Conservation (phyloP, 2,888 invertebrate species). For the Orgyia antiqua region DNA sequence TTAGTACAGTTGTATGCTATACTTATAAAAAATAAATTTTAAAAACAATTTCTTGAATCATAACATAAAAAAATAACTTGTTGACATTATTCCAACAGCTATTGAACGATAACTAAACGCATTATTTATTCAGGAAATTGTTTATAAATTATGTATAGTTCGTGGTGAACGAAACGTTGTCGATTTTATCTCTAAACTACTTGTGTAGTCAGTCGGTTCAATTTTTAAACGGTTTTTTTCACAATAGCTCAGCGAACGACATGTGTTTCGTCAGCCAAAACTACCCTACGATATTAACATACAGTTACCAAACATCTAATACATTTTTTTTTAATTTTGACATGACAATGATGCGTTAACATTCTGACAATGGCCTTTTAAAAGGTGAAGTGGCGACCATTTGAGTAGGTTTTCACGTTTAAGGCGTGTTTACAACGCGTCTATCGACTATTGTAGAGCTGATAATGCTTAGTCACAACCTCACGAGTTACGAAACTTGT, state of each 20-base stretch:
- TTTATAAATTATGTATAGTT: conserved; percentile 25
- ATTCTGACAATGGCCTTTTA: conserved; percentile 60
- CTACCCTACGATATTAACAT: conserved; percentile 61
- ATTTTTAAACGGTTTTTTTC: conserved; percentile 32
- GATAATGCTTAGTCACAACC: conserved; percentile 46
- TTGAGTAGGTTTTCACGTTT: conserved; percentile 38
- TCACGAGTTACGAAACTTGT: conserved; percentile 39
- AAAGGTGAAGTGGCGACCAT: conserved; percentile 49
- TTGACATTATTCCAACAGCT: background rate
- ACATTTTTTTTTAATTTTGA: conserved; percentile 60
- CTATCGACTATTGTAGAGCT: conserved; percentile 15
- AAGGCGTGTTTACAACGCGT: conserved; percentile 21
- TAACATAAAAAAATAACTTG: background rate
- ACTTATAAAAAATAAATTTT: too few species aligned
- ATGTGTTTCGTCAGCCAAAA: conserved; percentile 66
- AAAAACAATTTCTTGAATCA: too few species aligned
- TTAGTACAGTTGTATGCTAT: too few species aligned
- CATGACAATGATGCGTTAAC: conserved; percentile 71
- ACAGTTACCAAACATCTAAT: conserved; percentile 51
- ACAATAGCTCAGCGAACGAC: conserved; percentile 58
- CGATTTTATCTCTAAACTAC: conserved; percentile 45
- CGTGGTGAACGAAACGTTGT: conserved; percentile 28
- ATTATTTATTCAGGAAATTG: conserved; percentile 26
- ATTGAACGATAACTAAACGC: background rate
- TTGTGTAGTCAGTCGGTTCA: conserved; percentile 41